A percentile compares a stretch with the other conserved stretches of the same genome.
These are phyloP conservation scores for Numenius arquata DNA, from an alignment of 2,113 vertebrate genomes.

Conservation along the genomic window DNA sequence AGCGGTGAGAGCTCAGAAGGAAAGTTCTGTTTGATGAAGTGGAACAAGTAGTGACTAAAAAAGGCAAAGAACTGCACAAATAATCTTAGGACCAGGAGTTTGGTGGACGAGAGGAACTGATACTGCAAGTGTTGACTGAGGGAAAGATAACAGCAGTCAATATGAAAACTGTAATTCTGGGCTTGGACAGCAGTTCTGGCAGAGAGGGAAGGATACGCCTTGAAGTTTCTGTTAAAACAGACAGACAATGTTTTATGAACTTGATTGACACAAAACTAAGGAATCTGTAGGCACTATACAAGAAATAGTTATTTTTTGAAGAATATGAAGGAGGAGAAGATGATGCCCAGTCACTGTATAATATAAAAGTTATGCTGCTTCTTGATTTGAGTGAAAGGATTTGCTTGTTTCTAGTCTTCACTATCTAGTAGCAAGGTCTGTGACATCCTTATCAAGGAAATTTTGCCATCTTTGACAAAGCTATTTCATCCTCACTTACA, in stretches of 20 bases:
- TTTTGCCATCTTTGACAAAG: neutral
- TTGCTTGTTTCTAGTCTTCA: neutral
- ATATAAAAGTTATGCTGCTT: neutral
- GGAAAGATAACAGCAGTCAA: neutral
- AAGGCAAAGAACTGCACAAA: neutral
- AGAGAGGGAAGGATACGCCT: neutral
- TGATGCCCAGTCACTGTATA: neutral
- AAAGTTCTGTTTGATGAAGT: neutral
- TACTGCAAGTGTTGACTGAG: neutral
- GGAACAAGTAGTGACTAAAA: neutral
- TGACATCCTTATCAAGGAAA: neutral
- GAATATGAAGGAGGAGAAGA: neutral
- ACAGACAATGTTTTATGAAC: neutral
- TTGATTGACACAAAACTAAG: neutral
- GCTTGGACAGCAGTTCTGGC: neutral
- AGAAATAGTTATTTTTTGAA: neutral
- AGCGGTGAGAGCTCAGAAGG: neutral
- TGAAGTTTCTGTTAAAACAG: neutral
- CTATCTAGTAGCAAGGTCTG: neutral
- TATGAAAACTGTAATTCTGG: neutral
- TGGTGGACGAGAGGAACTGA: neutral
- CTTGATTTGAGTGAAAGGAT: neutral
- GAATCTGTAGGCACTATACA: neutral
- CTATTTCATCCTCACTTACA: neutral
- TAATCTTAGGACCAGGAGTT: neutral